Conservation (phyloP, 2,113 vertebrate species). For the Lampris incognitus region DNA sequence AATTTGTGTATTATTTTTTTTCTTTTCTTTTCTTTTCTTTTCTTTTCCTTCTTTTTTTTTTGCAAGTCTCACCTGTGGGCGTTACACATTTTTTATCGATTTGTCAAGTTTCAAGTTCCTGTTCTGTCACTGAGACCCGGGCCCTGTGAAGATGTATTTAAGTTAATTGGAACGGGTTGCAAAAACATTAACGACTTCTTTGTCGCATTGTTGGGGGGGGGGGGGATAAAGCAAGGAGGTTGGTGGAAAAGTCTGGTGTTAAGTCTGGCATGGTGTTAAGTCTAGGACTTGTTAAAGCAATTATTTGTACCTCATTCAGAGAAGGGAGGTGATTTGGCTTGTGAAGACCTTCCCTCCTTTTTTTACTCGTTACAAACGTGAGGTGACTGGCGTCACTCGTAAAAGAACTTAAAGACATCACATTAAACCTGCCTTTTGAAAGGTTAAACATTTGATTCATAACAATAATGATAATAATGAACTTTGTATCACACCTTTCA, state of each 20-base stretch:
- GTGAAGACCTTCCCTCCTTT: not conserved
- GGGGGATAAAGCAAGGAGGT: conserved; percentile 42
- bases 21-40: not conserved
- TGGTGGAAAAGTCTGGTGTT: conserved; percentile 3
- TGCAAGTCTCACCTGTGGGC: conserved; percentile 1
- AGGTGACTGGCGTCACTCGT: no score
- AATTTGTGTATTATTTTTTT: not conserved
- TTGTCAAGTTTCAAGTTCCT: not conserved
- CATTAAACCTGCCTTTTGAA: no score
- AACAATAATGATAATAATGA: no score
- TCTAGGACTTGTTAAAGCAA: conserved; percentile 13
- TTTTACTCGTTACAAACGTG: not conserved
- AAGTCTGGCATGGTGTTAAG: not conserved
- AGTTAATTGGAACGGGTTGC: conserved; percentile 37
- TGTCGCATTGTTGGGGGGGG: conserved; percentile 31
- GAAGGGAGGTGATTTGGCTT: conserved; percentile 4
- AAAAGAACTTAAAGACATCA: no score
- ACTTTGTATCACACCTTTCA: no score
- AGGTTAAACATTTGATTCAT: no score
- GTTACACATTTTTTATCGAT: not conserved
- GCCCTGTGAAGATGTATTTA: conserved; percentile 20
- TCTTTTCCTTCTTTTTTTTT: not conserved
- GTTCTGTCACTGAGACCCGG: no score
- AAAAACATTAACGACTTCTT: conserved; percentile 58
- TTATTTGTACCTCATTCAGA: conserved; percentile 11